phyloP scores from a whole-genome alignment of 1,140 invertebrate genomes.

The Zaprionus kolodkinae region DNA sequence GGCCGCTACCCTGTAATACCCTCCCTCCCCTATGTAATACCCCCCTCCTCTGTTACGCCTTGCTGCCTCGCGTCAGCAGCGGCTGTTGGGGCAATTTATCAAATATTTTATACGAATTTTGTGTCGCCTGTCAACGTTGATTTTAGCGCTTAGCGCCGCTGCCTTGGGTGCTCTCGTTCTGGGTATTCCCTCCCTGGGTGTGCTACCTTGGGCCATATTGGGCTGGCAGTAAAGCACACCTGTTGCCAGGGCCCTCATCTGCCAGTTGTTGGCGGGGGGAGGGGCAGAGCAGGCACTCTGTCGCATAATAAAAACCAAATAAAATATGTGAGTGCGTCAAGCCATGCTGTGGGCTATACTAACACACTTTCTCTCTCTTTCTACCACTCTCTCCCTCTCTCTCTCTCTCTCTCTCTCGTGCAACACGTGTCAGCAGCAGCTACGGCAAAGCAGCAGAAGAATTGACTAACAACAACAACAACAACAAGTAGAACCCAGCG shows the following conservation, averaged over 20 bases:
- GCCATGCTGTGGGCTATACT: background rate
- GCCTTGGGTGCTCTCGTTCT: conserved; percentile 2
- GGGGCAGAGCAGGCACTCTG: background rate
- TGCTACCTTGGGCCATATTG: conserved; percentile 13
- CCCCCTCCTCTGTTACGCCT: background rate
- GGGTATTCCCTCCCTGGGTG: background rate
- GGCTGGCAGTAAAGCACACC: conserved; percentile 64
- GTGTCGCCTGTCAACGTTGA: conserved; percentile 73
- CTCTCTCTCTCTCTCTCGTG: conserved; percentile 20
- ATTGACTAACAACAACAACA: background rate
- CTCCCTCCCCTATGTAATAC: too few species aligned
- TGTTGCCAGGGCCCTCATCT: conserved; percentile 54
- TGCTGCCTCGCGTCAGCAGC: conserved; percentile 16
- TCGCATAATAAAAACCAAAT: conserved; percentile 41
- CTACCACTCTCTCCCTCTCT: background rate
- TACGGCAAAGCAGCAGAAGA: background rate
- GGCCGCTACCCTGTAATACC: too few species aligned
- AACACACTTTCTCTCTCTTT: background rate
- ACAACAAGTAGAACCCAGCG: background rate
- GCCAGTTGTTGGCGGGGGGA: too few species aligned
- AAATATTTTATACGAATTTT: conserved; percentile 68
- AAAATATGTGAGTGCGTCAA: conserved; percentile 9
- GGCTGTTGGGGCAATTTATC: conserved; percentile 66
- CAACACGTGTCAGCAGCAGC: conserved; percentile 17
- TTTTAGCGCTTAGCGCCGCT: conserved; percentile 66